phyloP scores from a whole-genome alignment of 2,113 vertebrate genomes.

The Egretta garzetta region DNA sequence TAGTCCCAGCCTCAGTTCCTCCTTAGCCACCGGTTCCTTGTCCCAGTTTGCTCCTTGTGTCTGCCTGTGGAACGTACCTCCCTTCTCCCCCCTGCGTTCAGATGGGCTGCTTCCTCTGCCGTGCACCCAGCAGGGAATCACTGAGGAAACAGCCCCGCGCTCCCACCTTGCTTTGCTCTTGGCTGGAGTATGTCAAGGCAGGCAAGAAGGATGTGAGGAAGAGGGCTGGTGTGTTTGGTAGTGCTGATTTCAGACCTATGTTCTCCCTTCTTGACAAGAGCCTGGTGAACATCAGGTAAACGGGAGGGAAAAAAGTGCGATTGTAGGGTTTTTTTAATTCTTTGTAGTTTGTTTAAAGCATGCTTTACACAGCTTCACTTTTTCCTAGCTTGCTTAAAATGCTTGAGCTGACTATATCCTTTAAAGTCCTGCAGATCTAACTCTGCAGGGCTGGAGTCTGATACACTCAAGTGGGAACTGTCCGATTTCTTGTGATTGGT shows the following conservation, averaged over 20 bases:
- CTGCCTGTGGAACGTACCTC: background rate
- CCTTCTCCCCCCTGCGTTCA: rapidly evolving
- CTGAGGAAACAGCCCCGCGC: background rate
- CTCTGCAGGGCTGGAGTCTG: background rate
- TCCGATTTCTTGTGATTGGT: background rate
- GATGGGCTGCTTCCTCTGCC: background rate
- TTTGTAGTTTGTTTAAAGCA: background rate
- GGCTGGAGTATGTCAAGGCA: background rate
- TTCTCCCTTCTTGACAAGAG: background rate
- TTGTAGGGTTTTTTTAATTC: rapidly evolving
- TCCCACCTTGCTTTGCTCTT: background rate
- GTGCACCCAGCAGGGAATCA: background rate
- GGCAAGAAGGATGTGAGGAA: background rate
- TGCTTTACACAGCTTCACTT: background rate
- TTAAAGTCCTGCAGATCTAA: background rate
- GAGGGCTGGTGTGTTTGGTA: background rate
- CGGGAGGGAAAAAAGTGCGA: background rate
- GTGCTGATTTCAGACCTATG: background rate
- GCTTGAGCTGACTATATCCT: background rate
- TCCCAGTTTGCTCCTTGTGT: background rate
- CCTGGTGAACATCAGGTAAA: background rate
- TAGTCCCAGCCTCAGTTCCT: background rate
- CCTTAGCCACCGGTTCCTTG: background rate
- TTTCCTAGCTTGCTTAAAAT: background rate
- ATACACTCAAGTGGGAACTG: background rate